Evolutionary conservation across 2,888 invertebrate species (phyloP).

Genomic region (Rhopalosiphum nymphaeae): DNA sequence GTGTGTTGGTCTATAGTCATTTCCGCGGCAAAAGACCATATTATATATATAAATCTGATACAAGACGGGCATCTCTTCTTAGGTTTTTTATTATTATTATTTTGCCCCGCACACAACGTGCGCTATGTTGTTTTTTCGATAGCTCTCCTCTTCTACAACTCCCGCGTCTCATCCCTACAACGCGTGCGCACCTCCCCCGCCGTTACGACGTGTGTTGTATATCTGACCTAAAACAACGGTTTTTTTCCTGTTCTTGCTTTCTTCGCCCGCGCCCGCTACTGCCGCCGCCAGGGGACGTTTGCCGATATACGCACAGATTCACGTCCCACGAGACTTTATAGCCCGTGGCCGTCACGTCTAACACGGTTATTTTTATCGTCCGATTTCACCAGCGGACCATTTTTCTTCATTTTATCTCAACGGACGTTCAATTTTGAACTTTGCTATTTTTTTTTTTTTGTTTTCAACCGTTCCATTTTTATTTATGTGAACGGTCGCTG

Average conservation of each 20-base stretch:
- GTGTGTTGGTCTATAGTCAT: slow-evolving; percentile 40
- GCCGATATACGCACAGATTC: slow-evolving; percentile 58
- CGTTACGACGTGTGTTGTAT: slow-evolving; percentile 59
- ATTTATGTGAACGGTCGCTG: slow-evolving; percentile 60
- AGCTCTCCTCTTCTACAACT: not conserved
- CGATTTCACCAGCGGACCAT: slow-evolving; percentile 65
- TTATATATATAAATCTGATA: slow-evolving; percentile 11
- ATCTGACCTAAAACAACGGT: slow-evolving; percentile 65
- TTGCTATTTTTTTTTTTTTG: slow-evolving; percentile 40
- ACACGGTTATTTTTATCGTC: slow-evolving; percentile 65
- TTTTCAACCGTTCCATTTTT: slow-evolving; percentile 59
- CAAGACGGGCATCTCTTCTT: slow-evolving; percentile 44
- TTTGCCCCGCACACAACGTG: slow-evolving; percentile 22
- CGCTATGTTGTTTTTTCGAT: slow-evolving; percentile 45
- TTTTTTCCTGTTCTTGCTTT: slow-evolving; percentile 35
- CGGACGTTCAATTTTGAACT: slow-evolving; percentile 65
- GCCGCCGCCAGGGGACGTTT: slow-evolving; percentile 62
- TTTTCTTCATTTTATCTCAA: slow-evolving; percentile 65
- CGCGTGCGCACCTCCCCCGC: not conserved
- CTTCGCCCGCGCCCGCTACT: slow-evolving; percentile 25
- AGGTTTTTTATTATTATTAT: slow-evolving; percentile 27
- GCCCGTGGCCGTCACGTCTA: slow-evolving; percentile 65
- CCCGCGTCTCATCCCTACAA: not conserved
- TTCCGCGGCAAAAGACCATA: slow-evolving; percentile 33
- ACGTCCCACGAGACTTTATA: slow-evolving; percentile 64